Evolutionary conservation across 1,140 invertebrate genomes (phyloP).

Genomic region (Lasioglossum baleicum): DNA sequence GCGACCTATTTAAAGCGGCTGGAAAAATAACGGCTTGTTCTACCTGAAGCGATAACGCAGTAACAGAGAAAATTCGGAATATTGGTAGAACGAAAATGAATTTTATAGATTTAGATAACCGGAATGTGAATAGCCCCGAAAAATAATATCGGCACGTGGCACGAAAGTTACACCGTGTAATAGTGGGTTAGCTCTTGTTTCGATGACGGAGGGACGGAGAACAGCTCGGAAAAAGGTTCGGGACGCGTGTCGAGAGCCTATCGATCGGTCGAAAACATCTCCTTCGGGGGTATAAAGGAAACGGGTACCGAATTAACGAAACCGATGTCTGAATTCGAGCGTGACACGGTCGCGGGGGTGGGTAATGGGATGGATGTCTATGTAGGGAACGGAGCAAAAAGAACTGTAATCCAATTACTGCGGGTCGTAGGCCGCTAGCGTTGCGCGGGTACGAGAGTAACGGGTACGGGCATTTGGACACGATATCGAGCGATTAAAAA

Average conservation of each 20-base stretch:
- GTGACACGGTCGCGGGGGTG: background rate
- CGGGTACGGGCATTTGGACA: slow-evolving; percentile 20
- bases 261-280: slow-evolving; percentile 13
- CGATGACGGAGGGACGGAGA: no score
- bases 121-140: no score
- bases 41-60: no score
- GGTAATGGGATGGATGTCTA: slow-evolving; percentile 19
- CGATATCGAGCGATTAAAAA: slow-evolving; percentile 59
- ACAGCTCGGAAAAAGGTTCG: background rate
- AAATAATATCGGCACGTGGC: no score
- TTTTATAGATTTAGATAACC: no score
- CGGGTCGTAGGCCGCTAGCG: slow-evolving; percentile 25
- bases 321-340: background rate
- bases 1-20: no score
- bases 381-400: slow-evolving; percentile 33
- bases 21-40: no score
- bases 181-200: no score
- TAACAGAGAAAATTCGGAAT: no score
- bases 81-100: no score
- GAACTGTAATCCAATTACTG: slow-evolving; percentile 48
- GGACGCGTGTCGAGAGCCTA: background rate
- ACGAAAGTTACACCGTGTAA: no score
- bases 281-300: background rate
- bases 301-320: background rate
- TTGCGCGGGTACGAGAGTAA: no score